Conservation (phyloP, 2,113 vertebrate species). For the Cnemophilus loriae region DNA sequence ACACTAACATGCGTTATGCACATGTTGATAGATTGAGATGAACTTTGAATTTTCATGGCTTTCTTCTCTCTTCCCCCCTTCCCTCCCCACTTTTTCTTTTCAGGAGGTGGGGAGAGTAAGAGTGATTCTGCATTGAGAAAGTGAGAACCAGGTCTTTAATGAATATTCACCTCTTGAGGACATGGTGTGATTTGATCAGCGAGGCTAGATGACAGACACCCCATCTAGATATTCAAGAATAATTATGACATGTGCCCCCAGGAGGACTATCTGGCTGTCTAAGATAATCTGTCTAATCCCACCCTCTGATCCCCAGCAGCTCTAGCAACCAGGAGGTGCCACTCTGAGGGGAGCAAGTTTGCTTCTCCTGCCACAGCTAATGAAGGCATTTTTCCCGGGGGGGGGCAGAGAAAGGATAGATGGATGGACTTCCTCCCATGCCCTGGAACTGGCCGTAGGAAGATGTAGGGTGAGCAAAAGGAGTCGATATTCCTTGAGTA, state of each 20-base stretch:
- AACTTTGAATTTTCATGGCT: slow-evolving; percentile 46
- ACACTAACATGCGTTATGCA: slow-evolving; percentile 53
- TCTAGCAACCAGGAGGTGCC: background rate
- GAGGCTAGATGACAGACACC: background rate
- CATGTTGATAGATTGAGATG: slow-evolving; percentile 56
- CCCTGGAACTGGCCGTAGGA: background rate
- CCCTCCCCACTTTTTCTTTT: background rate
- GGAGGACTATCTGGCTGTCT: background rate
- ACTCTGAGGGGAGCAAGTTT: background rate
- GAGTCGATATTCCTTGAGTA: accelerated
- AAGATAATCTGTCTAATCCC: no score
- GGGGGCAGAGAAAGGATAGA: background rate
- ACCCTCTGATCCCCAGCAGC: background rate
- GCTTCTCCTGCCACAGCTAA: background rate
- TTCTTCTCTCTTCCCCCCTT: background rate
- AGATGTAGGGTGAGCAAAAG: background rate
- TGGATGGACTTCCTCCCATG: background rate
- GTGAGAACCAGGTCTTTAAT: background rate
- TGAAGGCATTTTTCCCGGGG: background rate
- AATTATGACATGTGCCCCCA: background rate
- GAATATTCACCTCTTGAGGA: background rate
- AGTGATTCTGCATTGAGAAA: background rate
- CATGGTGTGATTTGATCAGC: background rate
- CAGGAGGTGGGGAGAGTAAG: background rate
- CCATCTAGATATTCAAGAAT: background rate